Evolutionary conservation across 2,797 vertebrate genomes (phyloP), one percentile per base, ranked within the genome.

Genomic region (Octomys mimax): DNA sequence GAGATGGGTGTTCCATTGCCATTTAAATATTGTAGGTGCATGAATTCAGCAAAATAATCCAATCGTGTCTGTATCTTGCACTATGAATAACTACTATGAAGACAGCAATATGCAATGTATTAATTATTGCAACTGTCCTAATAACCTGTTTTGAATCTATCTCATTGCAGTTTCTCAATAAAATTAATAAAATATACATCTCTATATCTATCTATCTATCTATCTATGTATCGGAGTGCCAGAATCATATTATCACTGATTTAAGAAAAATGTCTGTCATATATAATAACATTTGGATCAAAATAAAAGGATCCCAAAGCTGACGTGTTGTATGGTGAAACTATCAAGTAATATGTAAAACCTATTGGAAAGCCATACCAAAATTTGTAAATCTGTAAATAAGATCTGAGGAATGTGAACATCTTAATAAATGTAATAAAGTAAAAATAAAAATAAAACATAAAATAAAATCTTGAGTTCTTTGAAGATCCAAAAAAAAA

Each of bases 181-280:
- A 42, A 42, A 42, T 42, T 42, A 42, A 42, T 42, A 42, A 42
- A 42, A 42, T 42, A 42, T 42, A 42, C 5, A 42, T 42, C 42
- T 42, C 42, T 8, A 16, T 70, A 85, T 54, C 26, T 42, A 42
- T 42, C 42, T 42, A 42, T 42, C 42, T 42, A 46, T 77, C 66
- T 81, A 73, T 77, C 68, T 24, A 24, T 89, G 46, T 16, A 19
- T 3, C 42, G 5, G 71, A 33, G 1, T 2, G 1, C 1, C 36
- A 64, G 31, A 2, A 79, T 33, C 49, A 10, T 6, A 12, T 82
- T 68, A 52, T 64, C 49, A 86, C 54, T 73, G n/a, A 88, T 57
- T 80, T 89, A 33, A 26, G 36, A 92, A 31, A 94, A 81, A 26
- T 46, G 77, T 61, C 54, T 92, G 22, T 79, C 42, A 89, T 62